A percentile compares a stretch with the other conserved stretches of the same genome.
Evolutionary conservation across 2,888 invertebrate species (phyloP).

Genomic region (Hermaeophaga mercurialis): DNA sequence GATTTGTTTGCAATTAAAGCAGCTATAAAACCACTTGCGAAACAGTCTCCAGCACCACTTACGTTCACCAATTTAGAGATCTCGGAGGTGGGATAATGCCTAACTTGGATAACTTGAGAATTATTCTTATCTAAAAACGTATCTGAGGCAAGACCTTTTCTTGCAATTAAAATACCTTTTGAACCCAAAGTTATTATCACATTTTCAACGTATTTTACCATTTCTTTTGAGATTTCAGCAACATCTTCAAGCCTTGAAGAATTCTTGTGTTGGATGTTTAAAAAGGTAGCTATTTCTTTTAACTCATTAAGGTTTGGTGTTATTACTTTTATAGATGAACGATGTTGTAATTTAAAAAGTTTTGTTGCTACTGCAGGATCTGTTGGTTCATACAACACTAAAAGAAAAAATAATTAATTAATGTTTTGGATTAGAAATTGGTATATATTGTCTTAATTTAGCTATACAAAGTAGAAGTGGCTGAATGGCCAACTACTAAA

Average conservation of each 20-base stretch:
- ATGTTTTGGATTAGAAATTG: background rate
- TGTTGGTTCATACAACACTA: constrained; percentile 91
- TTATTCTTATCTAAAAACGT: constrained; percentile 39
- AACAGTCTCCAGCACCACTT: constrained; percentile 85
- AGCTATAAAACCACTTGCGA: constrained; percentile 71
- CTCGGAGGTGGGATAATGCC: constrained; percentile 58
- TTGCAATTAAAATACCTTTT: constrained; percentile 63
- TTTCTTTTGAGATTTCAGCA: constrained; percentile 49
- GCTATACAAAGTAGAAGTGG: no score
- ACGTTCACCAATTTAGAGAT: constrained; percentile 67
- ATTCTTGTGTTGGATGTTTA: constrained; percentile 49
- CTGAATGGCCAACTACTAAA: no score
- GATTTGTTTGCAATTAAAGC: constrained; percentile 63
- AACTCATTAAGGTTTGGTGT: constrained; percentile 85
- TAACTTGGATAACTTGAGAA: constrained; percentile 36
- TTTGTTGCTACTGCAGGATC: constrained; percentile 78
- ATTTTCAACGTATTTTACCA: constrained; percentile 62
- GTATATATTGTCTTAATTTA: no score
- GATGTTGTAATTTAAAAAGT: constrained; percentile 63
- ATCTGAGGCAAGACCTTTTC: constrained; percentile 46
- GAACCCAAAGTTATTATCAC: constrained; percentile 68
- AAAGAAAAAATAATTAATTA: constrained; percentile 44
- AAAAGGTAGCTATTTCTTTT: constrained; percentile 65
- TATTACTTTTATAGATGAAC: constrained; percentile 63
- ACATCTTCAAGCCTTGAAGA: constrained; percentile 50